Conservation (phyloP, 92 coral and sea anemone species). For the Paramuricea clavata region DNA sequence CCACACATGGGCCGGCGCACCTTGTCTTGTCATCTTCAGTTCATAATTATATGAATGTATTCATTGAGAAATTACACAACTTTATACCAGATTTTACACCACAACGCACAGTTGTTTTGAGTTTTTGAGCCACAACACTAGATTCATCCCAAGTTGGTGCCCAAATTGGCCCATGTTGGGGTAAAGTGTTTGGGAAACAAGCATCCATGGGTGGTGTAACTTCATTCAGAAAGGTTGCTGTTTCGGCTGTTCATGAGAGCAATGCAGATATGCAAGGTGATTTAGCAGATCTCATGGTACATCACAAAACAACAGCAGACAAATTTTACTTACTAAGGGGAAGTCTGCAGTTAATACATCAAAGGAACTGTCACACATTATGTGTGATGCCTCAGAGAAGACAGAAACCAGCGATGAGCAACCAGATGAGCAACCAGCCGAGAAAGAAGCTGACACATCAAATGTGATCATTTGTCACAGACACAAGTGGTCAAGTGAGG, state of each 20-base stretch:
- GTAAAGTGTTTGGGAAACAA: neutral
- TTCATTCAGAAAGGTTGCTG: neutral
- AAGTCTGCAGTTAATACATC: neutral
- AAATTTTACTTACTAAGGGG: neutral
- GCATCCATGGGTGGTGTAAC: neutral
- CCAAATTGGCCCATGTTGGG: neutral
- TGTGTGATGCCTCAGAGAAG: neutral
- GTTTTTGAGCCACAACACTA: neutral
- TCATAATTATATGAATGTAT: neutral
- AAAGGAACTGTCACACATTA: neutral
- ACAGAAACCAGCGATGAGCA: neutral
- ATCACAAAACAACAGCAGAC: neutral
- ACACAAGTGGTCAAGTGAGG: neutral
- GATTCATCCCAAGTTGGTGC: neutral
- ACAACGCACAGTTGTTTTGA: neutral
- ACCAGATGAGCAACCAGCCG: too few relatives aligned
- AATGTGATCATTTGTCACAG: neutral
- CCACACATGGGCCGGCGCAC: neutral
- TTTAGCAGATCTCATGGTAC: neutral
- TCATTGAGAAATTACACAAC: neutral
- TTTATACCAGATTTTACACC: neutral
- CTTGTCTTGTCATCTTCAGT: neutral
- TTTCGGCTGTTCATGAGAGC: neutral
- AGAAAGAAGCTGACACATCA: neutral
- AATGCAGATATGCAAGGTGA: neutral